Evolutionary conservation across 2,888 invertebrate species (phyloP).

Genomic region (Hypolimnas misippus): DNA sequence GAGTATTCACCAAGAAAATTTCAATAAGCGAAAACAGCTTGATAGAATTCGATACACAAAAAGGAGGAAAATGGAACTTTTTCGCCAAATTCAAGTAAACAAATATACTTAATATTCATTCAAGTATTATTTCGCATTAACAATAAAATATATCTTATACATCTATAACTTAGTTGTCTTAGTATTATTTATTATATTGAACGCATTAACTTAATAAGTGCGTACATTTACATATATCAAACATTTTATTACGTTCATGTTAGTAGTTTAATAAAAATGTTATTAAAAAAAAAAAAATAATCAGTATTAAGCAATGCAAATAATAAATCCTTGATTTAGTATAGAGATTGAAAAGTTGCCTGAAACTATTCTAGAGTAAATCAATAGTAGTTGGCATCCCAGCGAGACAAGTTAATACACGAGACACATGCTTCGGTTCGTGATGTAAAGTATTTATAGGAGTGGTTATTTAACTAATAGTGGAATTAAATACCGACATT

Average conservation of each 20-base stretch:
- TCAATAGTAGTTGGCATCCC: neutral
- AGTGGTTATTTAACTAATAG: neutral
- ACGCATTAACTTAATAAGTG: too few species aligned
- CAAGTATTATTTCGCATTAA: too few species aligned
- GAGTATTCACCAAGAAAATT: constrained; percentile 85
- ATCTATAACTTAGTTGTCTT: too few species aligned
- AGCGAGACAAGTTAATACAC: neutral
- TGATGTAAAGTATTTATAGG: neutral
- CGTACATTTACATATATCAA: too few species aligned
- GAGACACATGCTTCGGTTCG: neutral
- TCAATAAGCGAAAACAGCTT: constrained; percentile 85
- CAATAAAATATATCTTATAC: too few species aligned
- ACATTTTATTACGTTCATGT: too few species aligned
- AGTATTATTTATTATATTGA: too few species aligned
- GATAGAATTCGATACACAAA: constrained; percentile 85
- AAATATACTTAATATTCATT: too few species aligned
- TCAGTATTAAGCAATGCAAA: too few species aligned
- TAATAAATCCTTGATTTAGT: neutral
- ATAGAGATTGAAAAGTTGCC: neutral
- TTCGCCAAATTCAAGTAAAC: constrained; percentile 76
- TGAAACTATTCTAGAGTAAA: neutral
- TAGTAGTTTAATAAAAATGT: too few species aligned
- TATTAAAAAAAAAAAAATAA: too few species aligned
- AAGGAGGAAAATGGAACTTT: constrained; percentile 83
- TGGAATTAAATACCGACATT: neutral